phyloP scores from a whole-genome alignment of 2,888 invertebrate species.

The Eupithecia subfuscata region DNA sequence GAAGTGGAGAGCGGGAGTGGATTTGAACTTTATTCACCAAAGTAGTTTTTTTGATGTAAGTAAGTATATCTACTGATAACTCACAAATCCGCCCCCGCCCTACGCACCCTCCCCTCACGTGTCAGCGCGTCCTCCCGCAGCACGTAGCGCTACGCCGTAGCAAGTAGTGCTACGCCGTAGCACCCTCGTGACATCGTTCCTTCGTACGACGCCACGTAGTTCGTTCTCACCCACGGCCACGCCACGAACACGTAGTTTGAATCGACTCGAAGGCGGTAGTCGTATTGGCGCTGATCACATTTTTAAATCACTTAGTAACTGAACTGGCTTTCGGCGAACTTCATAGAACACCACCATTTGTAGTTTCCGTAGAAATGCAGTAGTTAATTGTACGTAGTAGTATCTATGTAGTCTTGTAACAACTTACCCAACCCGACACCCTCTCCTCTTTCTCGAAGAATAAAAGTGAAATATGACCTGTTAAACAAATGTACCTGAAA shows the following conservation, averaged over 20 bases:
- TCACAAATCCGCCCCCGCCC: background rate
- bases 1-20: background rate
- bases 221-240: background rate
- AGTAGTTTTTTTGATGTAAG: background rate
- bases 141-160: background rate
- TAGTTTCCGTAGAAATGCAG: background rate
- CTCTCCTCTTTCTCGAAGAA: background rate
- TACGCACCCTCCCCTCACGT: background rate
- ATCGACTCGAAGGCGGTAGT: background rate
- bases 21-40: background rate
- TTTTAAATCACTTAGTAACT: background rate
- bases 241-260: background rate
- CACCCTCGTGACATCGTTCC: background rate
- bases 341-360: background rate
- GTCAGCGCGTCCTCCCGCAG: background rate
- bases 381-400: background rate
- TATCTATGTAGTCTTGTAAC: background rate
- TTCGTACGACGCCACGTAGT: background rate
- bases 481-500: background rate
- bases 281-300: background rate
- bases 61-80: too few relatives aligned
- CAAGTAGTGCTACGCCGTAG: background rate
- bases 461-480: background rate
- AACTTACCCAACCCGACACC: background rate
- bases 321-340: background rate